phyloP scores from a whole-genome alignment of 2,113 vertebrate genomes.

The Apteryx owenii region DNA sequence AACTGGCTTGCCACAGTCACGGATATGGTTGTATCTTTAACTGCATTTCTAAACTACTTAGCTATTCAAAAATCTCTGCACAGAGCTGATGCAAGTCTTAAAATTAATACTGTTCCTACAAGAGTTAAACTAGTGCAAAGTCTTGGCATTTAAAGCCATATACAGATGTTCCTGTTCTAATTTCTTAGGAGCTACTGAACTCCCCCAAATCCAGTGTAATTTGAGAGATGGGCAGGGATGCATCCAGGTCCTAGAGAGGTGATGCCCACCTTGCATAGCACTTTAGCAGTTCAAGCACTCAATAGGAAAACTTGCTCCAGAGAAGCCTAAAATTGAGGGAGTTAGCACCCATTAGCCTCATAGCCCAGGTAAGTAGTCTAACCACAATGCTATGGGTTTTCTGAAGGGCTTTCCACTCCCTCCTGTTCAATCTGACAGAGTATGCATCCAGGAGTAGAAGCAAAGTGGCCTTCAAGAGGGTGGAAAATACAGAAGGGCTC shows the following conservation, averaged over 20 bases:
- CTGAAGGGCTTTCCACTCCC: neutral
- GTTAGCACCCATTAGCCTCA: neutral
- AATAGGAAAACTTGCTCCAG: neutral
- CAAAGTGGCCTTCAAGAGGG: neutral
- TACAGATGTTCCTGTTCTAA: neutral
- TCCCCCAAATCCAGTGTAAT: neutral
- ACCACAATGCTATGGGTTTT: neutral
- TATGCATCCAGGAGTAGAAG: neutral
- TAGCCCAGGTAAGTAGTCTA: neutral
- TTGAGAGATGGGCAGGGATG: neutral
- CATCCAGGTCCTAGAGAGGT: neutral
- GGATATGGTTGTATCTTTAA: accelerated
- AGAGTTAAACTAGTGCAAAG: neutral
- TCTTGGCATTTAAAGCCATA: neutral
- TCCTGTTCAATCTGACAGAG: neutral
- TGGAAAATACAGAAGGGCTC: neutral
- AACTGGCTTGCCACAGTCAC: neutral
- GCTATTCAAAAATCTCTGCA: neutral
- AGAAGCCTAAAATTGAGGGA: neutral
- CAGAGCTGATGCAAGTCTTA: neutral
- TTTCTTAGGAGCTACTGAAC: neutral
- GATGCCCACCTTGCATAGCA: neutral
- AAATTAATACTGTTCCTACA: neutral
- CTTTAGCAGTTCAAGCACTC: neutral
- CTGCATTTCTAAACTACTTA: neutral